Percentiles rank a stretch among this genome's conserved stretches.
These are phyloP conservation scores for Leptatherina wallacei DNA, from an alignment of 2,797 vertebrate genomes.

Conservation along the genomic window DNA sequence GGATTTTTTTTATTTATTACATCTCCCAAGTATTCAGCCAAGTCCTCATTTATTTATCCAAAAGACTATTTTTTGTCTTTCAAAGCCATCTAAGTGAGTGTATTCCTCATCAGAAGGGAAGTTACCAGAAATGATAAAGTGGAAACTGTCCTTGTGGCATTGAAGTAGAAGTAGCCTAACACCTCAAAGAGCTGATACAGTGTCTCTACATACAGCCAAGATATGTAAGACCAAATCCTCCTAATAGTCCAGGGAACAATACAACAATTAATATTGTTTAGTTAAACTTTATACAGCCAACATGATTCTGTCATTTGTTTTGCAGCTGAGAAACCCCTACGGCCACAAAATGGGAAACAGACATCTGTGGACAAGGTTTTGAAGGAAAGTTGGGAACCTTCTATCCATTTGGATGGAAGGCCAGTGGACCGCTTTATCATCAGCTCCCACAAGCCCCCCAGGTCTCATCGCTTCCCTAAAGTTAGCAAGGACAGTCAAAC, in stretches of 20 bases:
- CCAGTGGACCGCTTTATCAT: slow-evolving; percentile 82
- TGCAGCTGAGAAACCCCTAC: slow-evolving; percentile 80
- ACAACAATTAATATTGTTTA: slow-evolving; percentile 13
- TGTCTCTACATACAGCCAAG: not conserved
- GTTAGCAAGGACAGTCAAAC: slow-evolving; percentile 76
- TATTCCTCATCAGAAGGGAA: slow-evolving; percentile 20
- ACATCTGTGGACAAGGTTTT: slow-evolving; percentile 78
- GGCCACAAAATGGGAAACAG: slow-evolving; percentile 83
- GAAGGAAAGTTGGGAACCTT: slow-evolving; percentile 83
- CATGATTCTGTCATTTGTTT: slow-evolving; percentile 51
- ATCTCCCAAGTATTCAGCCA: slow-evolving; percentile 13
- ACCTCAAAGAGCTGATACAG: slow-evolving; percentile 11
- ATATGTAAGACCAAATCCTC: not conserved
- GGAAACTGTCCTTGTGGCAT: slow-evolving; percentile 10
- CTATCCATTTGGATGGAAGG: slow-evolving; percentile 80
- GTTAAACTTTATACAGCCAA: slow-evolving; percentile 17
- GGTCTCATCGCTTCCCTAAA: slow-evolving; percentile 80
- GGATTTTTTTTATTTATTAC: slow-evolving; percentile 16
- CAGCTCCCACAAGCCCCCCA: slow-evolving; percentile 84
- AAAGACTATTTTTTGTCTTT: slow-evolving; percentile 41
- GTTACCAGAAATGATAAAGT: slow-evolving; percentile 14
- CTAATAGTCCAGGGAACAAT: not conserved
- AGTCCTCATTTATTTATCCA: slow-evolving; percentile 30
- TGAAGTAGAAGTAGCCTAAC: slow-evolving; percentile 4
- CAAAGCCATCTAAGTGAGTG: not conserved